phyloP scores from a whole-genome alignment of 2,113 vertebrate genomes.

The Redunca redunca region DNA sequence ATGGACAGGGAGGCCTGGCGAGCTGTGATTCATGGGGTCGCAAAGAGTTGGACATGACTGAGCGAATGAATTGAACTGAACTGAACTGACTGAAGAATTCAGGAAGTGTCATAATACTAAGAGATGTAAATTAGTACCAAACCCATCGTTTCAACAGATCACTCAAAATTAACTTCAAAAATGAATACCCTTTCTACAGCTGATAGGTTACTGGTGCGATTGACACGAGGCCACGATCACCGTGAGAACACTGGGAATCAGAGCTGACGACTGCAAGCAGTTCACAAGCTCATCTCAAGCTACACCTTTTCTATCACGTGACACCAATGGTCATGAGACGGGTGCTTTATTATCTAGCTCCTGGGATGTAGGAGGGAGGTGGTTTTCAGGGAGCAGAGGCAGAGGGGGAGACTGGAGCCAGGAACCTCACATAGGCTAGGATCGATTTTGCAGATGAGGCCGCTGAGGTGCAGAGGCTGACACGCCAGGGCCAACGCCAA shows the following conservation, averaged over 20 bases:
- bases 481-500: rapidly evolving
- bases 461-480: not conserved
- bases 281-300: not conserved
- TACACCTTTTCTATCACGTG: not conserved
- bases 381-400: not conserved
- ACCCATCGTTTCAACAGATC: not conserved
- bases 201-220: rapidly evolving
- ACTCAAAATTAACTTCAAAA: not conserved
- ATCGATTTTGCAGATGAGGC: not conserved
- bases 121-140: not conserved
- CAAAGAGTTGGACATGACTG: no score
- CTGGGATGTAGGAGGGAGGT: not conserved
- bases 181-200: not conserved
- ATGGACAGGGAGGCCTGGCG: no score
- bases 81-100: not conserved
- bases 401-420: not conserved
- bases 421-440: no score
- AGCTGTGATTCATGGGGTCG: no score
- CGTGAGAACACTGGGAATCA: not conserved
- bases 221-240: not conserved
- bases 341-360: not conserved
- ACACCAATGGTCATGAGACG: not conserved
- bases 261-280: not conserved
- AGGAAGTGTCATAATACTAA: not conserved
- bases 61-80: no score